Evolutionary conservation across 2,113 vertebrate species (phyloP).

Genomic region (Corapipo altera): DNA sequence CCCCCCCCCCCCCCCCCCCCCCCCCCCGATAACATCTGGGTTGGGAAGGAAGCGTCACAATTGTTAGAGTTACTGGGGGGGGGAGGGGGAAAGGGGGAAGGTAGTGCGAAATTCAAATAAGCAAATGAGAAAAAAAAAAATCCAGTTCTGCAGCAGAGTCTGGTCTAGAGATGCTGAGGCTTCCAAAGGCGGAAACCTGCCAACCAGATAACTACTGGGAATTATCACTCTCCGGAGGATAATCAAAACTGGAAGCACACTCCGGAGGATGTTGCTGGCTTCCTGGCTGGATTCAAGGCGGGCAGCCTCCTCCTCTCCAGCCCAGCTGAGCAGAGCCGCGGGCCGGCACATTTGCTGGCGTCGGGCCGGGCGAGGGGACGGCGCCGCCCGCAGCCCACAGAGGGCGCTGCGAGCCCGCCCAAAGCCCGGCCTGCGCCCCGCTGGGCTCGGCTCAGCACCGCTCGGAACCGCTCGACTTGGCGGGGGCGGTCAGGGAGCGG

Average conservation of each 20-base stretch:
- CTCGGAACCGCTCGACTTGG: not conserved
- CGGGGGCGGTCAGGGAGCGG: too few relatives aligned
- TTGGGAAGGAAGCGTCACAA: not conserved
- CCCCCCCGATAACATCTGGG: rapidly evolving
- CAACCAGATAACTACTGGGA: not conserved
- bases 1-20: rapidly evolving
- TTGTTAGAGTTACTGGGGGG: not conserved
- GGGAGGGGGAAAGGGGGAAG: rapidly evolving
- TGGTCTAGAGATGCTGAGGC: not conserved
- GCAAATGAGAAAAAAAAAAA: not conserved
- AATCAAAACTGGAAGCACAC: not conserved
- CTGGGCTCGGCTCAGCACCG: not conserved
- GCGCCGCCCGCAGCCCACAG: conserved; percentile 59
- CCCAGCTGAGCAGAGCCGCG: not conserved
- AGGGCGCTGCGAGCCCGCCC: conserved; percentile 73
- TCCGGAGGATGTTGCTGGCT: not conserved
- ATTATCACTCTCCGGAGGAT: not conserved
- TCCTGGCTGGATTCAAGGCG: not conserved
- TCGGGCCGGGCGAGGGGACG: not conserved
- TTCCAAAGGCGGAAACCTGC: not conserved
- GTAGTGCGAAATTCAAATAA: not conserved
- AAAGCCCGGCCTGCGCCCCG: not conserved
- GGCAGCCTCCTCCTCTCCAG: not conserved
- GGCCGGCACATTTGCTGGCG: not conserved
- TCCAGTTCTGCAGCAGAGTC: not conserved